A percentile compares a stretch with the other conserved stretches of the same genome.
These are phyloP conservation scores for Zoanthus sansibaricus DNA, from an alignment of 92 coral and sea anemone genomes.

Conservation along the genomic window DNA sequence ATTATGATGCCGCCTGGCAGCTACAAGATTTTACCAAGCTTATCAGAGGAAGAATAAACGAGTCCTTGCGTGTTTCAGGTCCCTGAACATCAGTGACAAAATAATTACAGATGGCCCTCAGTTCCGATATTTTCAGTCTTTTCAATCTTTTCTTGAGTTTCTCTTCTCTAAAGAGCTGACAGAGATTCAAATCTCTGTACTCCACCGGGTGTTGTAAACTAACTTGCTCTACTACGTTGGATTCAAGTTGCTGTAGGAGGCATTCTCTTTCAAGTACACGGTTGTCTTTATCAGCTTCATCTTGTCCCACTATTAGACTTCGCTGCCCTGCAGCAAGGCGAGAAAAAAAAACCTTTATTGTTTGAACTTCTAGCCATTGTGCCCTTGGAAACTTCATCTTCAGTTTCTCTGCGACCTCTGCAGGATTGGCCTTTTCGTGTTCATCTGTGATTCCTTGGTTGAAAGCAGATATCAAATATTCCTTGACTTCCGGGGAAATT, in stretches of 20 bases:
- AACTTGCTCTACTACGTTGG: too few relatives aligned
- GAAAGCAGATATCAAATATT: constrained; percentile 34
- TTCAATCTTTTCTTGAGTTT: constrained; percentile 6
- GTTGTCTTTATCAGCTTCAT: not conserved
- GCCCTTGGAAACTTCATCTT: constrained; percentile 24
- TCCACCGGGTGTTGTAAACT: not conserved
- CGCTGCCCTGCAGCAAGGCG: constrained; percentile 33
- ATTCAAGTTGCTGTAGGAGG: too few relatives aligned
- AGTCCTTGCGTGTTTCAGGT: constrained; percentile 8
- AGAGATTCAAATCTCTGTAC: not conserved
- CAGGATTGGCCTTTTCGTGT: constrained; percentile 51
- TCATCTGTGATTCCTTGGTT: constrained; percentile 45
- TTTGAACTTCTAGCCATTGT: constrained; percentile 54
- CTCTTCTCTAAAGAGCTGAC: constrained; percentile 4
- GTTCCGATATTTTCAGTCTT: not conserved
- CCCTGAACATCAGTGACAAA: not conserved
- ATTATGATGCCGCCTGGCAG: too few relatives aligned
- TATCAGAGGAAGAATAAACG: too few relatives aligned
- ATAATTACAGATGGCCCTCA: not conserved
- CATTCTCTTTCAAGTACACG: not conserved
- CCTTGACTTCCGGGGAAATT: constrained; percentile 54
- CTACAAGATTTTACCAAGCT: too few relatives aligned
- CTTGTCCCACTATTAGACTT: not conserved
- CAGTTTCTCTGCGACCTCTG: constrained; percentile 49
- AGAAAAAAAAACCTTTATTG: constrained; percentile 52